phyloP scores from a whole-genome alignment of 2,113 vertebrate genomes.

The Tor tambroides region DNA sequence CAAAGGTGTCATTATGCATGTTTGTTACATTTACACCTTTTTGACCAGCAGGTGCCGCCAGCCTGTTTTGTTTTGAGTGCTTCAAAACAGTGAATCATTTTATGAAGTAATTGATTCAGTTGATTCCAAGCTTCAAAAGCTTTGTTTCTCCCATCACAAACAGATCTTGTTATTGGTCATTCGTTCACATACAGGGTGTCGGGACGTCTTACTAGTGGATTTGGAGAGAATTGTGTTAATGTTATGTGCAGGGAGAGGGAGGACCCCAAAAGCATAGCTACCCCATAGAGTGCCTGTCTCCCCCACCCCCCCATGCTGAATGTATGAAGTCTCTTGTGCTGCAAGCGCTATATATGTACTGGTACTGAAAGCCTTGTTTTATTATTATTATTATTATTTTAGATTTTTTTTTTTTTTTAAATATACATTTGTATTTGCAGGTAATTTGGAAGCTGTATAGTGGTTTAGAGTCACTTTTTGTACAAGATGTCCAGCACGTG shows the following conservation, averaged over 20 bases:
- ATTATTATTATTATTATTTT: not conserved
- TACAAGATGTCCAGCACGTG: constrained; percentile 12
- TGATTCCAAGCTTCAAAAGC: not conserved
- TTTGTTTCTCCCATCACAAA: not conserved
- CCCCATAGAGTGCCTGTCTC: constrained; percentile 57
- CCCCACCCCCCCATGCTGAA: constrained; percentile 61
- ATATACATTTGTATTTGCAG: constrained; percentile 39
- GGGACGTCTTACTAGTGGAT: not conserved
- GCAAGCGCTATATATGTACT: constrained; percentile 60
- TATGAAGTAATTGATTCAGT: no score
- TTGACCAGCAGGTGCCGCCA: no score
- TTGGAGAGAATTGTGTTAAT: constrained; percentile 6
- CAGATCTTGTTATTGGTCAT: not conserved
- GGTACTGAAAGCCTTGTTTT: constrained; percentile 38
- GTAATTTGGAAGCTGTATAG: constrained; percentile 35
- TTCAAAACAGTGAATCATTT: no score
- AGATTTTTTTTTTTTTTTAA: not conserved
- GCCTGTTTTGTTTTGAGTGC: no score
- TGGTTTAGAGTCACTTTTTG: constrained; percentile 24
- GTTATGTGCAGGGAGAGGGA: constrained; percentile 2
- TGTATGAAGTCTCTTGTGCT: constrained; percentile 63
- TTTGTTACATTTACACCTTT: no score
- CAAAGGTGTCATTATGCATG: no score
- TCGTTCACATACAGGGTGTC: not conserved
- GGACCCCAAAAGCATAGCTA: constrained; percentile 51